phyloP scores from a whole-genome alignment of 2,888 invertebrate species.

The Synanthedon andrenaeformis region DNA sequence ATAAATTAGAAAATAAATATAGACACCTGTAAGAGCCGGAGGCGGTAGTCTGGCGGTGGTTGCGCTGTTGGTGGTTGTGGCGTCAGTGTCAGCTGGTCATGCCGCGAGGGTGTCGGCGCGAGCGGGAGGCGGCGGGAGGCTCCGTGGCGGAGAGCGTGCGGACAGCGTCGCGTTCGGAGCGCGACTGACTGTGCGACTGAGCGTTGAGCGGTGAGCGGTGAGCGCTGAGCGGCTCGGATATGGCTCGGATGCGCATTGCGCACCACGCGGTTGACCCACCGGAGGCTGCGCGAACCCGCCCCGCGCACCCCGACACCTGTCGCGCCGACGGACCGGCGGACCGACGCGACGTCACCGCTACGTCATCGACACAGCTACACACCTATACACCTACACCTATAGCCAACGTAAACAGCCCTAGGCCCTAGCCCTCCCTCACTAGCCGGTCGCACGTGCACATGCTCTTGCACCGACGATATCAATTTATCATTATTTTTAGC shows the following conservation, averaged over 20 bases:
- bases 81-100: conserved; percentile 44
- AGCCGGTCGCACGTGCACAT: neutral
- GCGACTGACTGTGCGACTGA: conserved; percentile 25
- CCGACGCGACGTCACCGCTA: neutral
- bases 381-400: neutral
- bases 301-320: conserved; percentile 10
- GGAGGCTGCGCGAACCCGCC: conserved; percentile 35
- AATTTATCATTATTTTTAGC: too few relatives aligned
- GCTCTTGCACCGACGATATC: neutral
- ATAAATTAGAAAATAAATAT: too few relatives aligned
- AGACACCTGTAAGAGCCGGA: neutral
- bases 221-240: conserved; percentile 10
- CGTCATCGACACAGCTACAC: neutral
- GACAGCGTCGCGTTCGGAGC: conserved; percentile 24
- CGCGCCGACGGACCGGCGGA: too few relatives aligned
- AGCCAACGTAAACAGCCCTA: neutral
- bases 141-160: conserved; percentile 17
- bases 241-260: too few relatives aligned
- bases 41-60: neutral
- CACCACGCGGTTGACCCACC: neutral
- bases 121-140: conserved; percentile 16
- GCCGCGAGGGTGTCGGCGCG: conserved; percentile 22
- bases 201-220: too few relatives aligned
- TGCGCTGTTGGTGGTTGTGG: neutral
- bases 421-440: too few relatives aligned